Base-by-base conservation (phyloP, 2,888 invertebrate species). In the Thumatha senex region DNA sequence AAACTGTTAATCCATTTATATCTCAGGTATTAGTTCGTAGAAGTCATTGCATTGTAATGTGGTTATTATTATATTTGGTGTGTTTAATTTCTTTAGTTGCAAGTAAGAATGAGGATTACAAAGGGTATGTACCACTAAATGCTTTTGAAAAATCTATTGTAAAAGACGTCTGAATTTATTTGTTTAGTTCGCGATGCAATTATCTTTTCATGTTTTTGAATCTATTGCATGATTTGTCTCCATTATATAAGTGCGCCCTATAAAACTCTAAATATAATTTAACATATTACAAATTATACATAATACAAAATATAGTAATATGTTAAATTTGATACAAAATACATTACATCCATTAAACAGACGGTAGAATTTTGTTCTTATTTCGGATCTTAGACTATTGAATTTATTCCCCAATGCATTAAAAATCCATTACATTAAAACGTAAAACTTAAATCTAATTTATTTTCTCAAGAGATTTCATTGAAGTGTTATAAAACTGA, bases 71-170 rank as follows among this genome's bases (percentile, higher is more conserved):
- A 42, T 72, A 46, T 51, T 46, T 51, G 11, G 1, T 35, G 29
- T 48, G 67, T 35, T 43, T 61, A 30, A 57, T 71, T 18, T 52
- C 60, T 18, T 56, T 51, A 15, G 75, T 73, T 11, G n/a, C 48
- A 13, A 74, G 67, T 1, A 79, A 45, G 5, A 45, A 86, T 78
- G 81, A 82, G 24, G 72, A 72, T 0, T 84, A 86, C 51, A 78
- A 61, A 39, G 82, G 82, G 86, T 84, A 55, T 73, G 51, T 24
- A 24, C 15, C 4, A 8, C 7, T 39, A 39, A 31, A 31, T 10
- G 31, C 11, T 31, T 31, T 10, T 31, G 8, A 3, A 8, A 31
- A 24, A 24, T 24, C 18, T 24, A 4, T 24, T 24, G 18, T 24
- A 24, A 24, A 24, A 24, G 18, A 24, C 18, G 14, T 41, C n/a